These are phyloP conservation scores for Drosophila stalkeri DNA, from an alignment of 2,888 invertebrate genomes.

Conservation along the genomic window DNA sequence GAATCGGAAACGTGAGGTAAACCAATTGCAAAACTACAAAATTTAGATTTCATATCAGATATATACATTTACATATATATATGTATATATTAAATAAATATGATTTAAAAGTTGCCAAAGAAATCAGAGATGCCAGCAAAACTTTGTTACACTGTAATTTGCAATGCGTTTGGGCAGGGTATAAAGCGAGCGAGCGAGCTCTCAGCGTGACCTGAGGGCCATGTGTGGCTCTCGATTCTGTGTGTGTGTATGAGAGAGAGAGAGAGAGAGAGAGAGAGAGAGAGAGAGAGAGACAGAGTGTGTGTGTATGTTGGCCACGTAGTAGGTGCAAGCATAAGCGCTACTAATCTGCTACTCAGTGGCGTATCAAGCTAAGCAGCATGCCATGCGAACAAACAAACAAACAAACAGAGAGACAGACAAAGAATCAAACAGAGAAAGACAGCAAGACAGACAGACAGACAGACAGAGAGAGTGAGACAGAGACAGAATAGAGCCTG, in stretches of 20 bases:
- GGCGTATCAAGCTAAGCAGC: constrained; percentile 77
- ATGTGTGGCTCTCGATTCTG: constrained; percentile 31
- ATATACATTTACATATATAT: background rate
- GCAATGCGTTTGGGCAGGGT: constrained; percentile 20
- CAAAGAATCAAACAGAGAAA: constrained; percentile 8
- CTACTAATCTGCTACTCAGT: constrained; percentile 80
- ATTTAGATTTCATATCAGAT: background rate
- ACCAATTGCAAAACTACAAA: background rate
- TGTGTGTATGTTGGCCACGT: constrained; percentile 60
- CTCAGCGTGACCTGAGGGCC: constrained; percentile 20
- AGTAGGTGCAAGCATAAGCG: constrained; percentile 81
- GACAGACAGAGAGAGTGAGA: constrained; percentile 6
- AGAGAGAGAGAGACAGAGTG: no score
- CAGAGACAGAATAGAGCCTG: constrained; percentile 1
- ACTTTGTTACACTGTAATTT: background rate
- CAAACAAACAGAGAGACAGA: constrained; percentile 45
- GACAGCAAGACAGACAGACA: background rate
- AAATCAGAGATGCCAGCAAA: background rate
- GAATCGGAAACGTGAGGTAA: background rate
- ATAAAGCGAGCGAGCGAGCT: constrained; percentile 9
- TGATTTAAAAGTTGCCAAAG: background rate
- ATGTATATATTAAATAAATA: background rate
- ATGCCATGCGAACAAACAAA: constrained; percentile 63
- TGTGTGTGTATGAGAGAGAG: constrained; percentile 15
- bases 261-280: no score